Percentiles rank a stretch among this genome's conserved stretches.
phyloP scores from a whole-genome alignment of 2,113 vertebrate genomes.

The Sander lucioperca region DNA sequence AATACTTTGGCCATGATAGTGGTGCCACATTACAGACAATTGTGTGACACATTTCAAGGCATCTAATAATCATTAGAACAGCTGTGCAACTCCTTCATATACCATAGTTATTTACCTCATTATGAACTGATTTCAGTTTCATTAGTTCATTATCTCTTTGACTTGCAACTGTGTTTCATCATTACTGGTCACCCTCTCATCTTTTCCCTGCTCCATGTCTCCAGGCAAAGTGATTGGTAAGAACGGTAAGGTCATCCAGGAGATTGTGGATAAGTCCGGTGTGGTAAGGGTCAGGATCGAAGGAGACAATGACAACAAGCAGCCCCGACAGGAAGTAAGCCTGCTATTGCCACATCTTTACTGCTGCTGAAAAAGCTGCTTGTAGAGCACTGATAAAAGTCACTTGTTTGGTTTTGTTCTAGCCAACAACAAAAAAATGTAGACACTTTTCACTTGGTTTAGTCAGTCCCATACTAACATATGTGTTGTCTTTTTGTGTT shows the following conservation, averaged over 20 bases:
- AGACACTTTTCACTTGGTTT: not conserved
- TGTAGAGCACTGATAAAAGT: not conserved
- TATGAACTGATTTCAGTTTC: not conserved
- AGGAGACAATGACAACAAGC: constrained; percentile 92
- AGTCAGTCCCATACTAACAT: constrained; percentile 61
- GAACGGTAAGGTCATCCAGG: constrained; percentile 94
- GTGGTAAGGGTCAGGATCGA: constrained; percentile 93
- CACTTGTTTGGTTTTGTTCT: not conserved
- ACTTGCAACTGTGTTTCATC: not conserved
- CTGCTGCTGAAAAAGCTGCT: not conserved
- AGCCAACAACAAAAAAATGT: not conserved
- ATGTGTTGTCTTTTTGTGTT: constrained; percentile 50
- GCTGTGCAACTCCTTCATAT: not conserved
- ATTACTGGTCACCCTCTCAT: not conserved
- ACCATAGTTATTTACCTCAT: not conserved
- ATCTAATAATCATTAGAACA: not conserved
- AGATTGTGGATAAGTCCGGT: constrained; percentile 94
- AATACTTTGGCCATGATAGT: not conserved
- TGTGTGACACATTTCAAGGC: not conserved
- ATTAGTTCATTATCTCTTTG: not conserved
- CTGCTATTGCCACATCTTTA: constrained; percentile 27
- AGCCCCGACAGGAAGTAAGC: constrained; percentile 90
- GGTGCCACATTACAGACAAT: not conserved
- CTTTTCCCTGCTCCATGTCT: constrained; percentile 18
- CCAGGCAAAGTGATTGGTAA: constrained; percentile 94